Conservation (phyloP, 2,888 invertebrate species). For the Leuctra nigra region DNA sequence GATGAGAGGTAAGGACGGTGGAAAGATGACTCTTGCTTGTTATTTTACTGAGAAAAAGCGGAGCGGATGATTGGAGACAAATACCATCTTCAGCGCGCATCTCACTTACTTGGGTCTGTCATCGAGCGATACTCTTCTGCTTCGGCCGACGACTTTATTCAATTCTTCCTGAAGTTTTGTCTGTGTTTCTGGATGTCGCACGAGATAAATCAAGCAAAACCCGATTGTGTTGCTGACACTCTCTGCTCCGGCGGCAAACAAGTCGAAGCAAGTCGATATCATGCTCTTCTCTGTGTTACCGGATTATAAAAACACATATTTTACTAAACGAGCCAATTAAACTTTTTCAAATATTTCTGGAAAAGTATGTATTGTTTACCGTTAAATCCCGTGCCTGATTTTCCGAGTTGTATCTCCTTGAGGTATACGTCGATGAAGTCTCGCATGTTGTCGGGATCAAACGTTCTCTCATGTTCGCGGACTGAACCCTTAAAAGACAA, state of each 20-base stretch:
- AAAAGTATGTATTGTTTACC: too few species aligned
- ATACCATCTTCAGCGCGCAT: too few species aligned
- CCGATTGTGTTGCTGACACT: constrained; percentile 29
- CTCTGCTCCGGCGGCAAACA: constrained; percentile 32
- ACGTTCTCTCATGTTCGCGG: constrained; percentile 27
- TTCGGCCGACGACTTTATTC: constrained; percentile 26
- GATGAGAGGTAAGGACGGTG: too few species aligned
- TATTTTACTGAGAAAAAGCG: too few species aligned
- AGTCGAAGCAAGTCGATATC: constrained; percentile 28
- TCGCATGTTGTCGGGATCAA: constrained; percentile 25
- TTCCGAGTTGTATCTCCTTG: constrained; percentile 26
- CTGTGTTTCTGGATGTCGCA: constrained; percentile 30
- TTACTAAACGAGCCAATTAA: too few species aligned
- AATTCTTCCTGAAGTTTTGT: constrained; percentile 29
- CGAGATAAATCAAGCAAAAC: constrained; percentile 30
- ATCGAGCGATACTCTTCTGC: constrained; percentile 19
- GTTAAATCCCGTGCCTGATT: constrained; percentile 3
- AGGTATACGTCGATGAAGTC: constrained; percentile 32
- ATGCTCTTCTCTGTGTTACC: constrained; percentile 30
- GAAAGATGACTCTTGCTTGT: too few species aligned
- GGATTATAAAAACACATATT: too few species aligned
- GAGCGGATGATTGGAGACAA: too few species aligned
- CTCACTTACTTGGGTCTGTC: constrained; percentile 27
- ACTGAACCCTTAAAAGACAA: constrained; percentile 24
- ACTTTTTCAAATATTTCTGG: too few species aligned